Evolutionary conservation across 2,113 vertebrate species (phyloP), one percentile per base, ranked within the genome.

Genomic region (Erythrocercus mccallii): DNA sequence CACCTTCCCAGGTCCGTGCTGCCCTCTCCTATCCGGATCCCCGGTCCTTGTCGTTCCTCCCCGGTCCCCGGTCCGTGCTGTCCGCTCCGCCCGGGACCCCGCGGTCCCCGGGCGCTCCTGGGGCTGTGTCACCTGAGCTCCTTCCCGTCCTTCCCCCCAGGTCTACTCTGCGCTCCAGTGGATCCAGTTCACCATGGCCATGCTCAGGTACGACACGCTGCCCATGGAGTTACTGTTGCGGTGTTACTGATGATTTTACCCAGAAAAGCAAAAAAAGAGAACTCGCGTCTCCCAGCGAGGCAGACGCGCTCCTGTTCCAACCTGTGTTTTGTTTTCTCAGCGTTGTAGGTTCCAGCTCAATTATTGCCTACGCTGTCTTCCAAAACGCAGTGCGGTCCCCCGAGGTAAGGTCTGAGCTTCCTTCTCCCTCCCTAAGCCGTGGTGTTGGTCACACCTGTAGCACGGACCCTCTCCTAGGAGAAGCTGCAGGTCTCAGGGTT

Each of bases 341-440:
- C 58, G 93, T 98, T 95, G 81, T 96, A 95, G 98, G 98, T 87
- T 98, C 98, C 94, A 98, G 98, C 90, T 98, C 98, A 7, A 96
- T 98, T 56, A 97, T 98, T 81, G 97, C 97, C 21, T 98, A 97
- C 5, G 94, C 97, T 6, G 6, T 98, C 42, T 98, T 98, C 80
- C 98, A 98, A 70, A 97, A 98, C 3, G 93, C 77, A 1, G 96
- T 97, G 81, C 85, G 94, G 33, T 97, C 97, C 92, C 95, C 97
- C 3, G 98, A 98, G 98, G 98, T 98, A 86, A 98, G 97, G 9
- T 45, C 28, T 51, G 42, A 44, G 9, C 47, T 69, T 44, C 62
- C 14, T 21, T 83, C 61, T 35, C 53, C 10, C 45, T 83, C 81
- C 51, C 62, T 8, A 12, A 40, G 27, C 22, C 3, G 2, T 27